Evolutionary conservation across 1,140 invertebrate genomes (phyloP), one percentile per base, ranked within the genome.

Genomic region (Acromyrmex echinatior): DNA sequence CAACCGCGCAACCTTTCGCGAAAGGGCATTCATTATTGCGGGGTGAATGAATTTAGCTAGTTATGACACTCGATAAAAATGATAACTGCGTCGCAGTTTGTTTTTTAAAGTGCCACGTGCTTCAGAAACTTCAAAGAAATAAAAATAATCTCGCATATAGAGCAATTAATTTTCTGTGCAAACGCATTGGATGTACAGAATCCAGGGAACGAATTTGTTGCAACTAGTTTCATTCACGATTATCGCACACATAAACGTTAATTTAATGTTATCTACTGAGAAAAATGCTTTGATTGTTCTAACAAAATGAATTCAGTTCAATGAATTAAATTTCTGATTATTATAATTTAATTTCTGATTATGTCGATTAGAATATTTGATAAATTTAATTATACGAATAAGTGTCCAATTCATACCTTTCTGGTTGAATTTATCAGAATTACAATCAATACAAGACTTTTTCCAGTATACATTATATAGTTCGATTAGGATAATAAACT

Each of bases 21-120:
- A 74, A 63, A 53, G 60, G 73, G 63, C 45, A 60, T 14, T 7
- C 18, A 78, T 89, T 90, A 89, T 66, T 25, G 31, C 3, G n/a
- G 88, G 85, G 45, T 90, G 71, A n/a, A 87, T 12, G 51, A 60
- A 80, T 87, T 16, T 51, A 21, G 31, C 62, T 35, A 66, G 18
- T 25, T 77, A 6, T n/a, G 62, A 68, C 65, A 21, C 28, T 12
- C n/a, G 58, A 56, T 73, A 56, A 62, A 88, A 80, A 45, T 71
- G 18, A 68, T 6, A 21, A 7, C 7, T 7, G 51, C n/a, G 45
- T 77, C 51, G 28, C 21, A 63, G 0, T 65, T 53, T 49, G 1
- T 39, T 77, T 85, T 71, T 7, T 71, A 14, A 49, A 39, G 10
- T 0, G 49, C 49, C 62, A 68, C 68, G 71, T 49, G 71, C 14